These are phyloP conservation scores for Ciconia nigra DNA, from an alignment of 2,797 vertebrate genomes.

Conservation along the genomic window DNA sequence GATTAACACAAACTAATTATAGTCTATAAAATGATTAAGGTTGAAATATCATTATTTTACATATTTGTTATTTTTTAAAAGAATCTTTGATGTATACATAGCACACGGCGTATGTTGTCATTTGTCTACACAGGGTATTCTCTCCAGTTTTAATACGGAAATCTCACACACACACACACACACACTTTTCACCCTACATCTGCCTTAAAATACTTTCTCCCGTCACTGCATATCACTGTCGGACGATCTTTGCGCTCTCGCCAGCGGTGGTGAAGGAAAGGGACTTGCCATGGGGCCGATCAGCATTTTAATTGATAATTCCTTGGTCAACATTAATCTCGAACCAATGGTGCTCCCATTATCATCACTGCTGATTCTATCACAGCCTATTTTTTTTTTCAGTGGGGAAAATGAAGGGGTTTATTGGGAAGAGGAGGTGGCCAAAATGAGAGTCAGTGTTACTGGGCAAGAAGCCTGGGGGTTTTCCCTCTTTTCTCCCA, in stretches of 20 bases:
- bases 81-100: not conserved
- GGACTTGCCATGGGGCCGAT: fast-evolving
- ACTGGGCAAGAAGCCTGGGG: not conserved
- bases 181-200: not conserved
- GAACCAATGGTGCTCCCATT: not conserved
- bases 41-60: not conserved
- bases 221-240: not conserved
- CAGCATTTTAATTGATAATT: not conserved
- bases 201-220: not conserved
- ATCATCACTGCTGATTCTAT: not conserved
- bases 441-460: not conserved
- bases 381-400: not conserved
- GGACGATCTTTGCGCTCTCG: fast-evolving
- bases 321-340: not conserved
- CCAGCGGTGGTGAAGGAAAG: not conserved
- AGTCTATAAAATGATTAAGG: not conserved
- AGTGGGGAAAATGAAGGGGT: not conserved
- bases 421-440: not conserved
- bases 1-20: conserved; percentile 12
- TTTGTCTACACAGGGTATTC: not conserved
- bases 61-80: not conserved
- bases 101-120: fast-evolving
- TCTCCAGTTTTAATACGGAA: not conserved
- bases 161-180: not conserved
- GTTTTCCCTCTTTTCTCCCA: not conserved